Evolutionary conservation across 1,140 invertebrate species (phyloP), one percentile per base, ranked within the genome.

Genomic region (Antheraea pernyi): DNA sequence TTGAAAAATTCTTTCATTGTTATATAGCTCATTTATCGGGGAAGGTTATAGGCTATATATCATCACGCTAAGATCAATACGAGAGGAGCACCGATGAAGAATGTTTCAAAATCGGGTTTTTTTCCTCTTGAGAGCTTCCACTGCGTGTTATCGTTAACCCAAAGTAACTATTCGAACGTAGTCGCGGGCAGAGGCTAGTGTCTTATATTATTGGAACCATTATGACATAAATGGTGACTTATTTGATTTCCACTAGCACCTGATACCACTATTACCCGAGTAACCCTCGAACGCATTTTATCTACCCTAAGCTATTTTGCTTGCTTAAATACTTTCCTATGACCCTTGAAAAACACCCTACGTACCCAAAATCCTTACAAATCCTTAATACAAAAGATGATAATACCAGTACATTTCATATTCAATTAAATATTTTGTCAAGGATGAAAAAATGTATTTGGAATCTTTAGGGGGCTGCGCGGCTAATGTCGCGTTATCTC

Each of bases 341-440:
- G 85, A 83, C 83, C 86, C 84, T 86, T 88, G 77, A 85, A 83
- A 59, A 67, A 85, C 78, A 79, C 80, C 85, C 80, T 78, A 78
- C 74, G 64, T 67, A 74, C 70, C 66, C 71, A 71, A 78, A 81
- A 83, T 84, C 84, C 82, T 68, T 69, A 78, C 74, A 87, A 91
- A 90, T 89, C 87, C 87, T 70, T 65, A 71, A 69, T 72, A 91
- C 86, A 91, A 90, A 91, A 87, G 86, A 91, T 77, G 83, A 82
- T 88, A 91, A 89, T 83, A 76, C 85, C 80, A 75, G 64, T 74
- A 80, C 82, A 86, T 89, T 91, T 88, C 85, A 86, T 90, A 91
- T 91, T 91, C 87, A 90, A 91, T 91, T 90, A 89, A 85, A 88
- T 85, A 84, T 90, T 91, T 88, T 89, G 85, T 88, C 76, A 75